phyloP scores from a whole-genome alignment of 1,140 invertebrate genomes.

The Drosophila paulistorum region DNA sequence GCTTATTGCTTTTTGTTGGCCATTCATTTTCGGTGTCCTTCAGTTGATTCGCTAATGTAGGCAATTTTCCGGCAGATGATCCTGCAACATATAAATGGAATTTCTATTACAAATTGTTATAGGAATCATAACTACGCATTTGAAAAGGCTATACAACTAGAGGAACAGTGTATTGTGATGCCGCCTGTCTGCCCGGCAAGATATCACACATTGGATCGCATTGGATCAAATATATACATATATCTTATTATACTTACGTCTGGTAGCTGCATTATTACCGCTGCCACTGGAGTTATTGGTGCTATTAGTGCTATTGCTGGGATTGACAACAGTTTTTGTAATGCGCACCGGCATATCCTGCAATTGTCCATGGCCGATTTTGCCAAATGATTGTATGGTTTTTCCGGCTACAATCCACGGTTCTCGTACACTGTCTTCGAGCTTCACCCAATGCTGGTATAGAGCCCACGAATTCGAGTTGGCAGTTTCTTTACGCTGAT shows the following conservation, averaged over 20 bases:
- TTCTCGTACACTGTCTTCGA: conserved; percentile 88
- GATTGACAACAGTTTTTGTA: conserved; percentile 82
- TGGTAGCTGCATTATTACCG: conserved; percentile 47
- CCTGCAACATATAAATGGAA: conserved; percentile 33
- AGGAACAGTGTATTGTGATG: too few species aligned
- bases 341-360: conserved; percentile 83
- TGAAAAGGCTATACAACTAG: too few species aligned
- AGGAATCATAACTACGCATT: too few species aligned
- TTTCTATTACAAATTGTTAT: too few species aligned
- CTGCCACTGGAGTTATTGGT: conserved; percentile 63
- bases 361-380: conserved; percentile 83
- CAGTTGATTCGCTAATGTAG: conserved; percentile 51
- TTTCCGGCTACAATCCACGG: conserved; percentile 91
- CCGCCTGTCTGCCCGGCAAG: too few species aligned
- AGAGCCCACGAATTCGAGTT: conserved; percentile 88
- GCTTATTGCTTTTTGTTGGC: conserved; percentile 29
- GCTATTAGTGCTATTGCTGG: conserved; percentile 57
- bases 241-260: conserved; percentile 46
- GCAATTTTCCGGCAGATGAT: conserved; percentile 45
- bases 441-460: conserved; percentile 92
- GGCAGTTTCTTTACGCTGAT: conserved; percentile 84
- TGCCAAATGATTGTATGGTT: conserved; percentile 88
- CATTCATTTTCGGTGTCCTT: conserved; percentile 72
- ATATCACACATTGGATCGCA: too few species aligned
- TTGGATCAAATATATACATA: too few species aligned